Conservation (phyloP, 1,140 invertebrate species). For the Drosophila biarmipes region DNA sequence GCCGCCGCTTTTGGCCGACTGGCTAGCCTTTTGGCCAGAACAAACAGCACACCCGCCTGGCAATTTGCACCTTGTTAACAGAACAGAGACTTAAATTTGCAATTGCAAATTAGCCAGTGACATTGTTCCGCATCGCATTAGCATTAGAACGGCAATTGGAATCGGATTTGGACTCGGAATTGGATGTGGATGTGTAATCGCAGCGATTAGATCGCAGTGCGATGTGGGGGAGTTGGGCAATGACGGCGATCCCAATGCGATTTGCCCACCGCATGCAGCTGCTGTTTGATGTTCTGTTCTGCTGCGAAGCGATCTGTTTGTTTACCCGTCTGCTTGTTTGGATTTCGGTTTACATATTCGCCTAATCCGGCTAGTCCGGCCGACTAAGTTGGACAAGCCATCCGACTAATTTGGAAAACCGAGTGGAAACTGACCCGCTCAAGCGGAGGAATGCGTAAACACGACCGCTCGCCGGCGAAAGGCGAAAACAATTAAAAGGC, state of each 20-base stretch:
- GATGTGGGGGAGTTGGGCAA: constrained; percentile 23
- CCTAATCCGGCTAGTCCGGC: no score
- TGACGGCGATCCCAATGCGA: constrained; percentile 23
- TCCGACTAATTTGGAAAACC: neutral
- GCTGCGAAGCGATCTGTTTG: neutral
- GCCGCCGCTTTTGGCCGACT: constrained; percentile 49
- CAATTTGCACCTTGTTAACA: constrained; percentile 74
- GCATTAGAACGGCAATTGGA: constrained; percentile 13
- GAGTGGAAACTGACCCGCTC: constrained; percentile 55
- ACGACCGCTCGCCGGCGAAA: neutral
- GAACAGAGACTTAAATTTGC: constrained; percentile 31
- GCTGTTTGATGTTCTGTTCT: constrained; percentile 11
- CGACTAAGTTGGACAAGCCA: no score
- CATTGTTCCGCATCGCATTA: constrained; percentile 46
- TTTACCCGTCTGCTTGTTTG: constrained; percentile 12
- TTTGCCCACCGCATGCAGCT: constrained; percentile 25
- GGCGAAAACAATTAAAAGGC: constrained; percentile 38
- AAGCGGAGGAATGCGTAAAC: constrained; percentile 39
- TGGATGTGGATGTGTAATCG: neutral
- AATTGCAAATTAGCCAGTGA: constrained; percentile 39
- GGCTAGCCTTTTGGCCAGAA: constrained; percentile 60
- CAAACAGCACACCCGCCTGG: constrained; percentile 61
- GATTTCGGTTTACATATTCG: constrained; percentile 25
- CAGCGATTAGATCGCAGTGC: constrained; percentile 1
- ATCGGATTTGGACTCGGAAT: constrained; percentile 1